Conservation (phyloP, 2,888 invertebrate genomes). For the Neocrepidodera transversa region DNA sequence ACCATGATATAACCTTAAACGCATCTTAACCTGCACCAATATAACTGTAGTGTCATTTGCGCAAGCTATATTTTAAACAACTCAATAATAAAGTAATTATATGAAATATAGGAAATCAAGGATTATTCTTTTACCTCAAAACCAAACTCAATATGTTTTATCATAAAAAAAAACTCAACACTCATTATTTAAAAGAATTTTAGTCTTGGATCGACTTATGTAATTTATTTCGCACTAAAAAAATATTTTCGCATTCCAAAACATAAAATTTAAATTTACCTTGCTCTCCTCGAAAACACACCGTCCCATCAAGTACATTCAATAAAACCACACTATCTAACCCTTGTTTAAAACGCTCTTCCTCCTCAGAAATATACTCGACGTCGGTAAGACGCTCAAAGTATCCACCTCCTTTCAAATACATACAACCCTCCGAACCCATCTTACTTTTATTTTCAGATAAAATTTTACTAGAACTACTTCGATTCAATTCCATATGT, state of each 20-base stretch:
- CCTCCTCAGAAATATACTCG: conserved; percentile 60
- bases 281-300: conserved; percentile 33
- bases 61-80: too few relatives aligned
- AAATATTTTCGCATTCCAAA: not conserved
- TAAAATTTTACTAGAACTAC: conserved; percentile 59
- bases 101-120: too few relatives aligned
- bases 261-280: too few relatives aligned
- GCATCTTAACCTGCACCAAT: too few relatives aligned
- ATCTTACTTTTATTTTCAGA: conserved; percentile 60
- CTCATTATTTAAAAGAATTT: too few relatives aligned
- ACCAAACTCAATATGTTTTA: not conserved
- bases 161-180: too few relatives aligned
- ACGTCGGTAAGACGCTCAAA: conserved; percentile 60
- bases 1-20: too few relatives aligned
- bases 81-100: not conserved
- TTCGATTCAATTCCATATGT: conserved; percentile 59
- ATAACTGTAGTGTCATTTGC: too few relatives aligned
- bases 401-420: conserved; percentile 62
- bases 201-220: too few relatives aligned
- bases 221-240: too few relatives aligned
- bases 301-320: conserved; percentile 36
- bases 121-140: not conserved
- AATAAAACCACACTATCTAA: conserved; percentile 17
- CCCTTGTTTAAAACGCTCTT: conserved; percentile 13
- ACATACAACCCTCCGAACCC: conserved; percentile 62